phyloP scores from a whole-genome alignment of 2,113 vertebrate species.

The Opisthocomus hoazin region DNA sequence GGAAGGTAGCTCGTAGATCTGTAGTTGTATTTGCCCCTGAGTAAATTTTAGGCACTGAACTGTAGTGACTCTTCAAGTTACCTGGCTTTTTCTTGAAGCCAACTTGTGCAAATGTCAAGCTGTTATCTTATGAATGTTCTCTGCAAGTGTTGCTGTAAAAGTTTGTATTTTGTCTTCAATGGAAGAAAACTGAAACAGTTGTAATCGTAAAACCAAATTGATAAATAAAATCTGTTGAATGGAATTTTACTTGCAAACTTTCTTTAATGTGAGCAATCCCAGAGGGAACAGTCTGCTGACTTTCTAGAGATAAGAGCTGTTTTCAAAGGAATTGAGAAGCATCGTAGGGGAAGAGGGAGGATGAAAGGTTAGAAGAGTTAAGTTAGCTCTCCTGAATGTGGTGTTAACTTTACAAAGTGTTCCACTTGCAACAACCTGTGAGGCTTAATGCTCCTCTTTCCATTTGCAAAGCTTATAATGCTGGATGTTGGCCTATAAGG shows the following conservation, averaged over 20 bases:
- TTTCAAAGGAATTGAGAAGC: neutral
- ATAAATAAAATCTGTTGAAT: slow-evolving; percentile 76
- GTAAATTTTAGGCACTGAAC: slow-evolving; percentile 38
- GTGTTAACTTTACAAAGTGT: neutral
- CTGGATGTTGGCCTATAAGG: neutral
- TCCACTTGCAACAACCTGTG: neutral
- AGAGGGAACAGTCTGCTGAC: neutral
- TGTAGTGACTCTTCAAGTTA: slow-evolving; percentile 59
- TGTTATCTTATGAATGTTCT: slow-evolving; percentile 64
- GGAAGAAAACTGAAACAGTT: slow-evolving; percentile 64
- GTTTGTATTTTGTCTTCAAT: slow-evolving; percentile 69
- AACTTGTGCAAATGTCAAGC: slow-evolving; percentile 30
- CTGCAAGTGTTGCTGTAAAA: slow-evolving; percentile 70
- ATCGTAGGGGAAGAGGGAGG: neutral
- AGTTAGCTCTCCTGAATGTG: neutral
- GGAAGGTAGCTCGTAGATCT: slow-evolving; percentile 37
- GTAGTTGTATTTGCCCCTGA: slow-evolving; percentile 24
- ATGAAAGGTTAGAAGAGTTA: neutral
- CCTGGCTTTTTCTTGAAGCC: slow-evolving; percentile 61
- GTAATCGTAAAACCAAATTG: slow-evolving; percentile 68
- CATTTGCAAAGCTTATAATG: rapidly evolving
- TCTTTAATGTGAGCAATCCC: neutral
- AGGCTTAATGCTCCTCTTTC: neutral
- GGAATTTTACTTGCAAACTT: slow-evolving; percentile 16
- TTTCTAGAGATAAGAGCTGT: neutral